Percentiles rank a stretch among this genome's conserved stretches.
These are phyloP conservation scores for Chrysolina americana DNA, from an alignment of 2,888 invertebrate genomes.

Conservation along the genomic window DNA sequence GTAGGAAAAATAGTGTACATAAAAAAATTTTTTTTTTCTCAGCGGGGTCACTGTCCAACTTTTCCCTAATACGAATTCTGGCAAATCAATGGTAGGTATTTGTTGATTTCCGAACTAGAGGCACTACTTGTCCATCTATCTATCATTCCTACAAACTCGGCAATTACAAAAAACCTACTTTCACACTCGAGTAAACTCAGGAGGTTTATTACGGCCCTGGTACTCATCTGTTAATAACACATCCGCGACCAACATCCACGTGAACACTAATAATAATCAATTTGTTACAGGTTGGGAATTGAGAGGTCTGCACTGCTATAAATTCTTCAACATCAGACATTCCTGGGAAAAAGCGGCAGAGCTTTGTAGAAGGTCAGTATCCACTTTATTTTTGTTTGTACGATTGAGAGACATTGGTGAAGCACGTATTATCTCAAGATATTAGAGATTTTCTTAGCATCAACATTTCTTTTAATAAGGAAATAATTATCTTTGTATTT, in stretches of 20 bases:
- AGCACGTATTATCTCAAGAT: too few species aligned
- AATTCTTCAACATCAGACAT: constrained; percentile 95
- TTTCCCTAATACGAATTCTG: too few species aligned
- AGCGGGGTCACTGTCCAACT: too few species aligned
- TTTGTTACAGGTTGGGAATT: constrained; percentile 90
- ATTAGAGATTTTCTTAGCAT: too few species aligned
- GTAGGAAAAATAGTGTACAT: too few species aligned
- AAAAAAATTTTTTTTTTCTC: too few species aligned
- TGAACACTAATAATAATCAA: constrained; percentile 16
- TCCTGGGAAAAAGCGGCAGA: constrained; percentile 97
- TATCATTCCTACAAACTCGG: neutral
- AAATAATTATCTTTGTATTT: too few species aligned
- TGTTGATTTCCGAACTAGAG: neutral
- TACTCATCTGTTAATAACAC: neutral
- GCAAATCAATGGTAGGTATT: neutral
- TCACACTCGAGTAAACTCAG: neutral
- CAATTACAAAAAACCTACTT: neutral
- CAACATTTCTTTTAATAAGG: too few species aligned
- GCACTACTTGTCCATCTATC: neutral
- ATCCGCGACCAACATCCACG: neutral
- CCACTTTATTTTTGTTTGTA: neutral
- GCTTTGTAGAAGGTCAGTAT: constrained; percentile 90
- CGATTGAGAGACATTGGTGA: too few species aligned
- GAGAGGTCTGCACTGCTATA: constrained; percentile 92
- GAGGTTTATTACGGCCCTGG: neutral